These are phyloP conservation scores for Perca schrenkii DNA, from an alignment of 2,113 vertebrate species.

Conservation along the genomic window DNA sequence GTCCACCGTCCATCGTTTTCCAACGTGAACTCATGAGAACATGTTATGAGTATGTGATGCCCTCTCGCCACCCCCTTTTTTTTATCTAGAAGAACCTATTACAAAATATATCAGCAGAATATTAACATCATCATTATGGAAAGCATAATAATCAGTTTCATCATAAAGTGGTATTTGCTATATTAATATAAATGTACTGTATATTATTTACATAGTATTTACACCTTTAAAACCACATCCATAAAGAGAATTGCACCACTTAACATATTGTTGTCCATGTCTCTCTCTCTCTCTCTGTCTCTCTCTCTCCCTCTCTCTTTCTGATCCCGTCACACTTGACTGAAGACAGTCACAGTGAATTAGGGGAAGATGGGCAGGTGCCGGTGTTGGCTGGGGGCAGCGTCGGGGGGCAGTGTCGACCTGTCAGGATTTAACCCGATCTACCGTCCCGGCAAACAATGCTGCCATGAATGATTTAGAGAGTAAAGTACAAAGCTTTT, in stretches of 20 bases:
- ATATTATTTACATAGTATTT: background rate
- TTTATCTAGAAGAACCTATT: background rate
- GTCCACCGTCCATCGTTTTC: too few relatives aligned
- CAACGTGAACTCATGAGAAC: background rate
- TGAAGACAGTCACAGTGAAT: slow-evolving; percentile 62
- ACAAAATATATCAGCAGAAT: background rate
- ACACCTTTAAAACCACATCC: slow-evolving; percentile 1
- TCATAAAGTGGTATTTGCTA: background rate
- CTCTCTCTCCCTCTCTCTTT: background rate
- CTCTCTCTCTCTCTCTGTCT: too few relatives aligned
- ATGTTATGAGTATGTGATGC: background rate
- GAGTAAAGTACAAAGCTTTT: slow-evolving; percentile 59
- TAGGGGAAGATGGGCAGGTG: slow-evolving; percentile 44
- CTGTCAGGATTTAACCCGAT: slow-evolving; percentile 46
- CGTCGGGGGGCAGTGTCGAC: slow-evolving; percentile 34
- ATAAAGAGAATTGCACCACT: background rate
- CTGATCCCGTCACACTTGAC: slow-evolving; percentile 66
- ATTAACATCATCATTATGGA: background rate
- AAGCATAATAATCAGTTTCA: background rate
- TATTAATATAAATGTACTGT: background rate
- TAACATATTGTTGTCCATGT: background rate
- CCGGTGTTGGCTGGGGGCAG: slow-evolving; percentile 58
- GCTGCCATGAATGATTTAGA: slow-evolving; percentile 74
- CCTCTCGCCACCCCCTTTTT: background rate
- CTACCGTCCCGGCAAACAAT: slow-evolving; percentile 41